Conservation (phyloP, 2,113 vertebrate species). For the Conger conger region DNA sequence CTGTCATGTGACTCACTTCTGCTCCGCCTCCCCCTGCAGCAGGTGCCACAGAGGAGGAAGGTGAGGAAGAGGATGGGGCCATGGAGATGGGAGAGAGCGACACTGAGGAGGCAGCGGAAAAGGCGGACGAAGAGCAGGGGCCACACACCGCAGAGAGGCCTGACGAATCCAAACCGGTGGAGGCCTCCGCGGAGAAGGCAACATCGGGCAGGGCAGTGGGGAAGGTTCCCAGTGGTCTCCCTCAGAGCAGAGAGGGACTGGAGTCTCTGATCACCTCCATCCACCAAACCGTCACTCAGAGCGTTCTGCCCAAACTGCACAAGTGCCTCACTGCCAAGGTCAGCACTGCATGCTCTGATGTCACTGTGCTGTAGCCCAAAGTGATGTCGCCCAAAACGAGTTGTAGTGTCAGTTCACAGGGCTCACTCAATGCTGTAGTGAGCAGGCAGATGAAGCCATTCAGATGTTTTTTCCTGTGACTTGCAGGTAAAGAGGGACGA, state of each 20-base stretch:
- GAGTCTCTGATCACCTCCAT: constrained; percentile 78
- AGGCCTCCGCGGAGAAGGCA: constrained; percentile 19
- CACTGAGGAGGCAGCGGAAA: constrained; percentile 53
- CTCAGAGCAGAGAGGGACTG: constrained; percentile 79
- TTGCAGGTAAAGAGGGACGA: constrained; percentile 86
- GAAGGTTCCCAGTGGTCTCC: constrained; percentile 68
- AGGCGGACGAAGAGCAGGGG: constrained; percentile 43
- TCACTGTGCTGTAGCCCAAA: neutral
- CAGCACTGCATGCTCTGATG: neutral
- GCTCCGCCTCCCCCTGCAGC: constrained; percentile 17
- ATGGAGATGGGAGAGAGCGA: constrained; percentile 72
- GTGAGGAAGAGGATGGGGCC: constrained; percentile 51
- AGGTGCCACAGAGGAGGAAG: constrained; percentile 40
- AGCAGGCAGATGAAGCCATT: neutral
- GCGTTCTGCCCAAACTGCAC: constrained; percentile 85
- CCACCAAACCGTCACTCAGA: constrained; percentile 76
- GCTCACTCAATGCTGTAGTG: neutral
- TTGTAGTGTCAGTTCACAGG: too few species aligned
- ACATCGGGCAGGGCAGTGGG: constrained; percentile 26
- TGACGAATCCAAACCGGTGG: neutral
- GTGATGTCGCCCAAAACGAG: neutral
- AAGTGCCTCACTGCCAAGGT: constrained; percentile 92
- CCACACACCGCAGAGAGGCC: constrained; percentile 27
- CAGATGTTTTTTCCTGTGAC: neutral
- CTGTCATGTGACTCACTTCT: neutral